These are phyloP conservation scores for Plectropomus leopardus DNA, from an alignment of 2,113 vertebrate species.

Conservation along the genomic window DNA sequence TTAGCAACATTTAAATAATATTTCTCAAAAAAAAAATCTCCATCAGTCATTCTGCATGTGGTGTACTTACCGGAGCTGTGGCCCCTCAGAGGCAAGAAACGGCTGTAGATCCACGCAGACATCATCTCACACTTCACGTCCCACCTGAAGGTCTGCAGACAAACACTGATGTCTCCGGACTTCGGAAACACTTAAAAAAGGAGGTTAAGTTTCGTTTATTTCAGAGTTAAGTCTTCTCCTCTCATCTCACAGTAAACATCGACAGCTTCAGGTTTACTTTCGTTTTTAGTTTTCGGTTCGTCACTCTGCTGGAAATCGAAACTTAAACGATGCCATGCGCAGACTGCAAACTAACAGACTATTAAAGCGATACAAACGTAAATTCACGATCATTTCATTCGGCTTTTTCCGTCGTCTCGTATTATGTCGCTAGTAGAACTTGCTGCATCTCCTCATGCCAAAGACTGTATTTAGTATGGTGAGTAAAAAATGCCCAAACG, in stretches of 20 bases:
- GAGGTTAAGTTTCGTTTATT: too few species aligned
- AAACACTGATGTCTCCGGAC: fast-evolving
- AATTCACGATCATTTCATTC: neutral
- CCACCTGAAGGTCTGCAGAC: neutral
- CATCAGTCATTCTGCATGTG: neutral
- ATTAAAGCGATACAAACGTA: neutral
- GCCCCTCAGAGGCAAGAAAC: fast-evolving
- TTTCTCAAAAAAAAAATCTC: neutral
- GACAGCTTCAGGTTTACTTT: slow-evolving; percentile 5
- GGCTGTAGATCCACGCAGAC: fast-evolving
- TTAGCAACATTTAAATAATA: neutral
- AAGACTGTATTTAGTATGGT: too few species aligned
- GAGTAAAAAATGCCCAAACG: too few species aligned
- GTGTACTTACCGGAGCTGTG: neutral
- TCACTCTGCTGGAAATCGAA: slow-evolving; percentile 52
- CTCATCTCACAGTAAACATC: neutral
- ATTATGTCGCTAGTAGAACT: neutral
- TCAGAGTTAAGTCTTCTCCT: neutral
- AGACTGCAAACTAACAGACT: neutral
- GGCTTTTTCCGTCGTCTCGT: neutral
- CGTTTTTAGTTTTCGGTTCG: slow-evolving; percentile 2
- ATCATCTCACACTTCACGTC: neutral
- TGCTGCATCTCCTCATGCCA: too few species aligned
- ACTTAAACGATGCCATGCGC: slow-evolving; percentile 27
- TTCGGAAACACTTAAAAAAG: neutral